Evolutionary conservation across 1,140 invertebrate genomes (phyloP), one percentile per base, ranked within the genome.

Genomic region (Drosophila novamexicana): DNA sequence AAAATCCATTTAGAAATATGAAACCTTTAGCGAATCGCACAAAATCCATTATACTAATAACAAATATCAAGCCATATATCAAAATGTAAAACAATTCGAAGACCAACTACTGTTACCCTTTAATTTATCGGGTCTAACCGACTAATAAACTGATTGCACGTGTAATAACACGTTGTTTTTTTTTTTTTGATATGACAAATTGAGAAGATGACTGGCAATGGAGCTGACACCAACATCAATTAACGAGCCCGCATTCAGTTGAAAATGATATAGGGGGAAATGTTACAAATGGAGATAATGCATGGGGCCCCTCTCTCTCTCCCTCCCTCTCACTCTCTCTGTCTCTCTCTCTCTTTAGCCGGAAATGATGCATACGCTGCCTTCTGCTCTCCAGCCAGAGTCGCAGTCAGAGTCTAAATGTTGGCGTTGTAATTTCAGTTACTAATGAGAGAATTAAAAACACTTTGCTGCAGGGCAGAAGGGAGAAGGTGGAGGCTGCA

Each of bases 361-460:
- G 45, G 45, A 49, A 29, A 16, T 22, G 10, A 18, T 29, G 10
- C 47, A 29, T 10, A 18, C 22, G 6, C 16, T 47, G 45, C 18
- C 18, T 16, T 14, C 14, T 12, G 40, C 6, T 12, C n/a, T 14
- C 9, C 5, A 6, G n/a, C 2, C n/a, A 5, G n/a, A 44, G 40
- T 7, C 4, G 5, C 0, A 47, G 12, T 37, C 50, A 2, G 16
- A n/a, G 14, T 54, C 44, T 42, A 62, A 61, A 72, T 70, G 61
- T 16, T 65, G 79, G 22, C 59, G 64, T 52, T 79, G 82, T 86
- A 86, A 86, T 86, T 86, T 86, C 82, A 77, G 84, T 89, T 89
- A 83, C 83, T 88, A 88, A 89, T 88, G 83, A 88, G 84, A 88
- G 83, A 89, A 88, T 88, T 88, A 88, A 80, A 86, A 88, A 88